Percentiles rank a stretch among this genome's conserved stretches.
Conservation (phyloP, 23 tunicate genomes). For the Botrylloides violaceus region DNA sequence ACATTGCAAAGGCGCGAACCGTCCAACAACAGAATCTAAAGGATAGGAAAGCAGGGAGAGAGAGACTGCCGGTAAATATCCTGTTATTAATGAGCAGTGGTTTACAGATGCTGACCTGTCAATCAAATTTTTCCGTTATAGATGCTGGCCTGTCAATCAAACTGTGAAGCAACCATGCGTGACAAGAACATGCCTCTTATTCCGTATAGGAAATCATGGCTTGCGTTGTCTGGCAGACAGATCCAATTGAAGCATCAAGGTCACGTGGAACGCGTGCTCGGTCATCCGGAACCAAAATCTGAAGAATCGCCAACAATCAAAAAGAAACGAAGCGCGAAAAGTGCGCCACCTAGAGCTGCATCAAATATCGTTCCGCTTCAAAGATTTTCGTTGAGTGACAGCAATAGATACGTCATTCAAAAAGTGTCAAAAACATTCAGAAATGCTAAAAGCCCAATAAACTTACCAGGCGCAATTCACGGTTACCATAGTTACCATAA, state of each 20-base stretch:
- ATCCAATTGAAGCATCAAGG: constrained; percentile 19
- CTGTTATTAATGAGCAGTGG: not conserved
- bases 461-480: not conserved
- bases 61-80: constrained; percentile 5
- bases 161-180: too few relatives aligned
- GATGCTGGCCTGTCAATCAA: too few relatives aligned
- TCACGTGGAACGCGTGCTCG: constrained; percentile 21
- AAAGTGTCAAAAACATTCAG: not conserved
- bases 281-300: not conserved
- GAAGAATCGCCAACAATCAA: not conserved
- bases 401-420: not conserved
- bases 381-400: not conserved
- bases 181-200: too few relatives aligned
- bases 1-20: constrained; percentile 16
- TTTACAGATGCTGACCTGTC: too few relatives aligned
- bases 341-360: not conserved
- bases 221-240: constrained; percentile 20
- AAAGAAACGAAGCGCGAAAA: not conserved
- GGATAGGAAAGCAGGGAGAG: constrained; percentile 5
- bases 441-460: not conserved
- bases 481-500: not conserved
- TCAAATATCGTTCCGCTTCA: not conserved
- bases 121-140: too few relatives aligned
- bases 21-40: not conserved
- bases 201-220: too few relatives aligned